Percentiles rank a stretch among this genome's conserved stretches.
These are phyloP conservation scores for Drosophila triauraria DNA, from an alignment of 1,140 invertebrate species.

Conservation along the genomic window DNA sequence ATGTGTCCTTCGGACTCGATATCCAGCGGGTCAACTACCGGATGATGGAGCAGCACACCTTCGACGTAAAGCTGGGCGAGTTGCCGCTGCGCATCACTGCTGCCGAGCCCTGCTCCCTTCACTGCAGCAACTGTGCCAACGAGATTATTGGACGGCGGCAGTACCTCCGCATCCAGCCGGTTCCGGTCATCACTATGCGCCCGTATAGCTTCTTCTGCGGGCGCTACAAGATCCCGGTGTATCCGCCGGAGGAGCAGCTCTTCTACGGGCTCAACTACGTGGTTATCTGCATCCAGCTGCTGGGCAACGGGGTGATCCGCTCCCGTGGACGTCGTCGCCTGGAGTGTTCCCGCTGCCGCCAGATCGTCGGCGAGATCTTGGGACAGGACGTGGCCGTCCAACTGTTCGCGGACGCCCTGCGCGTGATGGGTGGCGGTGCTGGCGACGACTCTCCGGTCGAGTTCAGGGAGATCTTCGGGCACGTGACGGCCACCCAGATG, in stretches of 20 bases:
- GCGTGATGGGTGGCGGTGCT: neutral
- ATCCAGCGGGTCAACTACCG: constrained; percentile 3
- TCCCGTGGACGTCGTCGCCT: neutral
- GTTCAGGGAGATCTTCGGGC: constrained; percentile 34
- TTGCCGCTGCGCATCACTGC: constrained; percentile 16
- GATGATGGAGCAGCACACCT: constrained; percentile 7
- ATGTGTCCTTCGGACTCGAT: constrained; percentile 21
- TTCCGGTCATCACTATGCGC: constrained; percentile 33
- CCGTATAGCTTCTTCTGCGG: constrained; percentile 25
- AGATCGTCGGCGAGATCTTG: constrained; percentile 33
- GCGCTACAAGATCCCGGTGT: neutral
- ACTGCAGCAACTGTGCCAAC: constrained; percentile 48
- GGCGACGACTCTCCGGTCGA: neutral
- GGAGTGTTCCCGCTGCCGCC: constrained; percentile 41
- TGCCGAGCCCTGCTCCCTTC: neutral
- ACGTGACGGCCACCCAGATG: constrained; percentile 42
- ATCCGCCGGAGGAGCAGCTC: constrained; percentile 20
- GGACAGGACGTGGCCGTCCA: constrained; percentile 12
- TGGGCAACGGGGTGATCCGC: constrained; percentile 2
- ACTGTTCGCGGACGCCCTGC: constrained; percentile 45
- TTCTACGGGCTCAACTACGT: constrained; percentile 54
- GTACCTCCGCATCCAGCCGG: constrained; percentile 16
- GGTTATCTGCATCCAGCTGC: constrained; percentile 11
- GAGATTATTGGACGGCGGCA: constrained; percentile 19
- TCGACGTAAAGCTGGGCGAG: constrained; percentile 1